A percentile compares a stretch with the other conserved stretches of the same genome.
These are phyloP conservation scores for Macrophya annulata DNA, from an alignment of 2,888 invertebrate species.

Conservation along the genomic window DNA sequence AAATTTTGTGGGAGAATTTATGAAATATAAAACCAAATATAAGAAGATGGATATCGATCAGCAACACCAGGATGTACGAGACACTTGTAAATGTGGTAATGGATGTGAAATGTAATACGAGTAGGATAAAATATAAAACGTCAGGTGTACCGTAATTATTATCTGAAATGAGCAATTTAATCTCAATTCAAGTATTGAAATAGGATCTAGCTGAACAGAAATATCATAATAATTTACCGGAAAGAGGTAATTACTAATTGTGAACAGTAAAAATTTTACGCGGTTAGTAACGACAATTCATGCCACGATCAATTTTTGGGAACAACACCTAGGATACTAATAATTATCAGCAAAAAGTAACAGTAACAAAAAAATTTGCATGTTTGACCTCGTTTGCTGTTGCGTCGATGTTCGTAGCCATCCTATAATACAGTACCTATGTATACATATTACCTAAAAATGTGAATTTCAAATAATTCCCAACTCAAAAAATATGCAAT, in stretches of 20 bases:
- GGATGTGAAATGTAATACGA: slow-evolving; percentile 23
- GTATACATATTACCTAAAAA: background rate
- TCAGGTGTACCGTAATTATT: background rate
- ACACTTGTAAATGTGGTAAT: slow-evolving; percentile 6
- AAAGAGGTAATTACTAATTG: slow-evolving; percentile 18
- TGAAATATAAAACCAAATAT: slow-evolving; percentile 6
- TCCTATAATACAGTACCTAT: background rate
- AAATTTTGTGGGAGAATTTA: background rate
- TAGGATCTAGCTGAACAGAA: background rate
- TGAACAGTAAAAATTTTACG: background rate
- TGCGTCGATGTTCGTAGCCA: background rate
- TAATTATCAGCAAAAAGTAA: slow-evolving; percentile 22
- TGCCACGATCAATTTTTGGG: background rate
- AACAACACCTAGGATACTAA: background rate
- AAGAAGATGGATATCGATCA: background rate
- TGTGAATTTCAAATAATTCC: background rate
- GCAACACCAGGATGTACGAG: background rate
- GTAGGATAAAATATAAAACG: background rate
- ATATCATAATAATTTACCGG: slow-evolving; percentile 11
- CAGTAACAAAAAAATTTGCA: background rate
- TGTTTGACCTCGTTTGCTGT: background rate
- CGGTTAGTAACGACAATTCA: background rate
- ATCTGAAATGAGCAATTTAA: slow-evolving; percentile 4
- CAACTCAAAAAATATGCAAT: background rate
- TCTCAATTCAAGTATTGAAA: background rate